Percentiles rank a stretch among this genome's conserved stretches.
Conservation (phyloP, 2,113 vertebrate genomes). For the Chamaea fasciata region DNA sequence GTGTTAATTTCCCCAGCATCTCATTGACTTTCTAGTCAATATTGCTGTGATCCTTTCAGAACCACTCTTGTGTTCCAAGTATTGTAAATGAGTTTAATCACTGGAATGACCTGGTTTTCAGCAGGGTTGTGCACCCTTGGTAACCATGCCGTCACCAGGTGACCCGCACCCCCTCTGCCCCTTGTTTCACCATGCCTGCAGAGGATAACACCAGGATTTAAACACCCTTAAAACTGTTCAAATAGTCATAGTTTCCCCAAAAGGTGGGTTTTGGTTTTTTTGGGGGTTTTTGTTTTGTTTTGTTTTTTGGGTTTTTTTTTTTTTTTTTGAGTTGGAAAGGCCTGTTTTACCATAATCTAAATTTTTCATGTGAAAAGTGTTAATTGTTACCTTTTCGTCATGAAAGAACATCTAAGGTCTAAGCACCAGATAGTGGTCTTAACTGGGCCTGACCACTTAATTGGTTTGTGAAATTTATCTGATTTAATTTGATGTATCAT, state of each 20-base stretch:
- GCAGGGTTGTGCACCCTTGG: background rate
- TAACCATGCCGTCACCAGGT: background rate
- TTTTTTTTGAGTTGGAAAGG: background rate
- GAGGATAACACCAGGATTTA: background rate
- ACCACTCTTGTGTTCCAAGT: background rate
- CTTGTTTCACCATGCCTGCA: background rate
- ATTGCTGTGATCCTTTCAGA: slow-evolving; percentile 42
- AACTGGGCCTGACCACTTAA: background rate
- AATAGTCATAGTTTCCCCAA: background rate
- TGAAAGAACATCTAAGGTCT: background rate
- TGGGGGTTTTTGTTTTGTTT: no score
- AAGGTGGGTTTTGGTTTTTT: background rate
- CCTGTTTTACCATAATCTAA: background rate
- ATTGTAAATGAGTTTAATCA: slow-evolving; percentile 56
- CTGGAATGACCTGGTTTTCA: slow-evolving; percentile 25
- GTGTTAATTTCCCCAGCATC: slow-evolving; percentile 50
- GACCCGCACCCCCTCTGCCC: background rate
- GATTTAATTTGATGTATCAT: background rate
- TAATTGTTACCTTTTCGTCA: background rate
- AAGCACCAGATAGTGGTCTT: background rate
- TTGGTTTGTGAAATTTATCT: background rate
- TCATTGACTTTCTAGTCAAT: slow-evolving; percentile 58
- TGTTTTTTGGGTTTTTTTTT: background rate
- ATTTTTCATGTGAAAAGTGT: background rate
- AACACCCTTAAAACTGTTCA: background rate